Evolutionary conservation across 2,113 vertebrate species (phyloP), one percentile per base, ranked within the genome.

Genomic region (Mungos mungo): DNA sequence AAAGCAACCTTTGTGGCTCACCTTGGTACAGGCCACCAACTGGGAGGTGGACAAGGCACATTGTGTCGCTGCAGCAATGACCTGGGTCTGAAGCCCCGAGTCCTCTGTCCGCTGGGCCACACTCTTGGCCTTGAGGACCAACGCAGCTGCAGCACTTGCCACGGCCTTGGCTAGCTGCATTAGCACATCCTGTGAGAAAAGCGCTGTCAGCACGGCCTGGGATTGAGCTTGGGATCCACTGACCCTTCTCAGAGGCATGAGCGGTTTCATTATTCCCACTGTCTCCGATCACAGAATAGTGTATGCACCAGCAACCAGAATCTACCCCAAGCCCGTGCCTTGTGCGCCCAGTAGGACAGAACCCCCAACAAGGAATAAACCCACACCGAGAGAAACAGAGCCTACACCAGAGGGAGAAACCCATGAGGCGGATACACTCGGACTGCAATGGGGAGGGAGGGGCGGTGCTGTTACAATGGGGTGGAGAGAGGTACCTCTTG

Each of bases 161-260:
- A 99, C 99, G 0, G 99, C 99, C 96, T 99, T 99, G 0, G 99
- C 99, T 90, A 99, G 98, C 21, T 99, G 99, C 99, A 99, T 99
- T 33, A 99, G 98, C 99, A 99, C 99, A 54, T 99, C 99, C 99
- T 99, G 88, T 27, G 79, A 92, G 60, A 31, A 77, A 41, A 87
- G 0, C 35, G 41, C 16, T 13, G 97, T 2, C 4, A 90, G 93
- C 54, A 29, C 10, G 33, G 88, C 94, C 93, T 25, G 54, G 82
- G 57, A 14, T 16, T 0, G 3, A 54, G 38, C 68, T 25, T 81
- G 68, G 82, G 45, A 52, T 74, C 82, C 93, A 87, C 0, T n/a
- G 94, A 52, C 9, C 33, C 68, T 74, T 92, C 90, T 94, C 85
- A 38, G 41, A 96, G 87, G 97, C 96, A 15, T n/a, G 94, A 98